Evolutionary conservation across 35 echinoderm and acorn worm species (phyloP).

Genomic region (Stichopus chloronotus): DNA sequence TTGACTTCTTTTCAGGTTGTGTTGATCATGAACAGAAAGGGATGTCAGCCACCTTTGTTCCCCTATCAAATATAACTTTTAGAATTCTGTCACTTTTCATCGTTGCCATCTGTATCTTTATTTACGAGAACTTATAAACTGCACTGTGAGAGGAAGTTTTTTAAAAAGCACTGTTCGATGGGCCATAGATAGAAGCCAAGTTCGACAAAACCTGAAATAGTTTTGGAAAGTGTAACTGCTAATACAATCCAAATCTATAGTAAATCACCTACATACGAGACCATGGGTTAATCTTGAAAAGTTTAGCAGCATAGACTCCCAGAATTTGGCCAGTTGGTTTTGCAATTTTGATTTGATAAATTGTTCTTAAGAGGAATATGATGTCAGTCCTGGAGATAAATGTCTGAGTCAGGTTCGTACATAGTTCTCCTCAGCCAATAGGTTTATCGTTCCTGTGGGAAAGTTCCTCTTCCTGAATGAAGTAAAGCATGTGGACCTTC

Average conservation of each 20-base stretch:
- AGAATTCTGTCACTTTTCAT: neutral
- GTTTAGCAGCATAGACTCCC: neutral
- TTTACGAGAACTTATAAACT: neutral
- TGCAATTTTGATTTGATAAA: constrained; percentile 58
- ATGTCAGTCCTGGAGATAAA: constrained; percentile 32
- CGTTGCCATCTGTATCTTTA: neutral
- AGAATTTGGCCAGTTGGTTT: neutral
- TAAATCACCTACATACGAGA: neutral
- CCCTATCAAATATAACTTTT: too few species aligned
- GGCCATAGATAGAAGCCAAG: neutral
- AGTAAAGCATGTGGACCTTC: neutral
- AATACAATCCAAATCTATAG: neutral
- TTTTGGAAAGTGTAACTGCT: neutral
- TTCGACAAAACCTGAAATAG: neutral
- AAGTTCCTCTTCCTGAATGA: constrained; percentile 10
- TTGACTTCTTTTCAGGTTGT: too few species aligned
- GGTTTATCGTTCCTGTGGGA: constrained; percentile 30
- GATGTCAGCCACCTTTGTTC: too few species aligned
- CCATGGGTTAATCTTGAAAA: neutral
- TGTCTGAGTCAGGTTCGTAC: constrained; percentile 26
- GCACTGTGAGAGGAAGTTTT: neutral
- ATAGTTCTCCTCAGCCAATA: too few species aligned
- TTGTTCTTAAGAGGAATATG: constrained; percentile 9
- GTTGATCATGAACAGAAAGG: too few species aligned
- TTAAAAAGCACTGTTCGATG: neutral